phyloP scores from a whole-genome alignment of 2,888 invertebrate species.

The Xanthorhoe designata region DNA sequence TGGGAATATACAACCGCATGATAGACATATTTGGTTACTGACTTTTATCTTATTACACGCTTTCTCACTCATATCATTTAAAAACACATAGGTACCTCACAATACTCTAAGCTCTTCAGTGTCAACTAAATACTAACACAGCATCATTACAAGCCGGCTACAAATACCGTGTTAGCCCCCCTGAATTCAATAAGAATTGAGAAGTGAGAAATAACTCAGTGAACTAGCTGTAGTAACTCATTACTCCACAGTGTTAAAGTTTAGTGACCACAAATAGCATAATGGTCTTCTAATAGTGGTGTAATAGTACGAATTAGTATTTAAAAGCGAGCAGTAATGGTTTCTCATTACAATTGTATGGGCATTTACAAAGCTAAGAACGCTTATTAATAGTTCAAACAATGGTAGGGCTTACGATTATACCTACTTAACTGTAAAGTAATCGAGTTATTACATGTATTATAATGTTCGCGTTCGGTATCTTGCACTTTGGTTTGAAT shows the following conservation, averaged over 20 bases:
- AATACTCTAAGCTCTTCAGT: too few relatives aligned
- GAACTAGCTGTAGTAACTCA: conserved; percentile 13
- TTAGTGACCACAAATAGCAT: conserved; percentile 48
- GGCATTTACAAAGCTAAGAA: conserved; percentile 58
- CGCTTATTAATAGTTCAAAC: conserved; percentile 50
- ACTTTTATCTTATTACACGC: too few relatives aligned
- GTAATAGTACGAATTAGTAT: conserved; percentile 43
- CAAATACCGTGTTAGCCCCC: too few relatives aligned
- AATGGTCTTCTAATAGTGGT: conserved; percentile 47
- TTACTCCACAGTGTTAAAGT: conserved; percentile 39
- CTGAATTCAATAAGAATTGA: too few relatives aligned
- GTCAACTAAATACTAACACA: too few relatives aligned
- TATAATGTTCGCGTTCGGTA: neutral
- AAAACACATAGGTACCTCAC: neutral
- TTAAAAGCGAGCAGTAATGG: conserved; percentile 31
- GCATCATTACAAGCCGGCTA: too few relatives aligned
- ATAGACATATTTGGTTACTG: too few relatives aligned
- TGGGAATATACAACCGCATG: too few relatives aligned
- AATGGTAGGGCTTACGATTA: conserved; percentile 18
- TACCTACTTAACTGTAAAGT: conserved; percentile 12
- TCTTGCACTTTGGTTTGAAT: neutral
- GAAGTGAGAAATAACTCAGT: too few relatives aligned
- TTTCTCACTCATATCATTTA: too few relatives aligned
- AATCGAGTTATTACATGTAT: neutral
- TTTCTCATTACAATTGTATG: conserved; percentile 51